Conservation (phyloP, 2,113 vertebrate species). For the Vidua macroura region DNA sequence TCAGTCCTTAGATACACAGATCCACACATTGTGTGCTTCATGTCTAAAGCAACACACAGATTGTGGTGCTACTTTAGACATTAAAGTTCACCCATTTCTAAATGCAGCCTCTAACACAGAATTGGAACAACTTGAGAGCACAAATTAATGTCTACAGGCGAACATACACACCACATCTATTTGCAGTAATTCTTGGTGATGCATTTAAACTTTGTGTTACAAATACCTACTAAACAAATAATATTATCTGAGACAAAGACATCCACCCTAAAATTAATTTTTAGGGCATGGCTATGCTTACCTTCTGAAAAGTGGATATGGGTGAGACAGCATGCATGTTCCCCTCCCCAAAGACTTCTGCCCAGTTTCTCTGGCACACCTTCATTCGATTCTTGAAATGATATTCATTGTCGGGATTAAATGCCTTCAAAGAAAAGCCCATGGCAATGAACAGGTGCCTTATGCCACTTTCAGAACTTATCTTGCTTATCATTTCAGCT, state of each 20-base stretch:
- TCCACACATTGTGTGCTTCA: neutral
- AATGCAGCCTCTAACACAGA: neutral
- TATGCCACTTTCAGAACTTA: neutral
- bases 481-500: neutral
- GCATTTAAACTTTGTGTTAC: neutral
- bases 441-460: neutral
- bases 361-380: slow-evolving; percentile 94
- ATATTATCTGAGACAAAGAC: neutral
- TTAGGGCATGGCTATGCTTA: neutral
- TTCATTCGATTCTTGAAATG: slow-evolving; percentile 99
- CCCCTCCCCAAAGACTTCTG: slow-evolving; percentile 94
- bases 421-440: slow-evolving; percentile 79
- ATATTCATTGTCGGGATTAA: slow-evolving; percentile 98
- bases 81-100: neutral
- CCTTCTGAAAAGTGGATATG: slow-evolving; percentile 90
- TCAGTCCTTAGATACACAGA: neutral
- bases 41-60: neutral
- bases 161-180: neutral
- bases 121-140: neutral
- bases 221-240: neutral
- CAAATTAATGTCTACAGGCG: neutral
- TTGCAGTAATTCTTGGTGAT: neutral
- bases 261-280: neutral
- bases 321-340: slow-evolving; percentile 94
- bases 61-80: neutral